phyloP scores from a whole-genome alignment of 2,888 invertebrate genomes.

The Polydrusus cervinus region DNA sequence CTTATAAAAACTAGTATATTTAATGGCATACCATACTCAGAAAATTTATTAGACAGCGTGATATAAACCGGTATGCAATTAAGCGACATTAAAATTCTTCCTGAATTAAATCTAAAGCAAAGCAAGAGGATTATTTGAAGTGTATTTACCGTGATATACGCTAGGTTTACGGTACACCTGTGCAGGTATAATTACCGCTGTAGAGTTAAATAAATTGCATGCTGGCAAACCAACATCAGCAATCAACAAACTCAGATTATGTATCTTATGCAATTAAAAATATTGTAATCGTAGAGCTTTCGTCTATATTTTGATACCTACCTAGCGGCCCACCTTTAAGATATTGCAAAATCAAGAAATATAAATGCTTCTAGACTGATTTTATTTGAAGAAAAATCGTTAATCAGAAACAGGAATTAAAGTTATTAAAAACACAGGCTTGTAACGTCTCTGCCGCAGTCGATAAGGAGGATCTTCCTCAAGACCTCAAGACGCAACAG shows the following conservation, averaged over 20 bases:
- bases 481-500: too few relatives aligned
- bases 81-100: constrained; percentile 23
- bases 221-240: not conserved
- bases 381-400: too few relatives aligned
- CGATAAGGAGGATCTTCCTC: too few relatives aligned
- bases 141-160: constrained; percentile 20
- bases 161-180: constrained; percentile 24
- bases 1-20: constrained; percentile 16
- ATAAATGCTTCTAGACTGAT: too few relatives aligned
- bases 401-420: too few relatives aligned
- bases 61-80: constrained; percentile 16
- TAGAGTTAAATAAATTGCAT: constrained; percentile 26
- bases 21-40: not conserved
- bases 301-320: too few relatives aligned
- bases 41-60: constrained; percentile 24
- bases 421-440: too few relatives aligned
- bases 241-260: not conserved
- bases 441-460: too few relatives aligned
- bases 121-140: constrained; percentile 21
- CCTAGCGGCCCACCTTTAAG: too few relatives aligned
- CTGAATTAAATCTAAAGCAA: constrained; percentile 16
- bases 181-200: constrained; percentile 28
- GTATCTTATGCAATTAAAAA: too few relatives aligned
- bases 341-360: too few relatives aligned
- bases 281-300: too few relatives aligned